A percentile compares a stretch with the other conserved stretches of the same genome.
Evolutionary conservation across 2,113 vertebrate genomes (phyloP).

Genomic region (Steatornis caripensis): DNA sequence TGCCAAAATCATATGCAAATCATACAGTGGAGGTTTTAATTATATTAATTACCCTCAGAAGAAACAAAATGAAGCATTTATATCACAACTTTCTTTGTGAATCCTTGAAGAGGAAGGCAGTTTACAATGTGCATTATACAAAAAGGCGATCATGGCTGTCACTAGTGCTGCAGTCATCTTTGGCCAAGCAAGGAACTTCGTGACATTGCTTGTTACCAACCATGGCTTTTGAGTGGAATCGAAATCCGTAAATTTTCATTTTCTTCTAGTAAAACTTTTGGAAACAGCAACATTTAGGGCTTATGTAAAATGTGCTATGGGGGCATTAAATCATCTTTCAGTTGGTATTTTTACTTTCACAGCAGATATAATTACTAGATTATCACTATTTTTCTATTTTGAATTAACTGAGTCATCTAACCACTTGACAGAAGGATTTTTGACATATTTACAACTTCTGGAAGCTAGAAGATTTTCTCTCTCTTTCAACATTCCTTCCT

Average conservation of each 20-base stretch:
- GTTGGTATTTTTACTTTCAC: not conserved
- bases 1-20: not conserved
- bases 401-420: not conserved
- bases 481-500: not conserved
- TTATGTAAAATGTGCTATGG: not conserved
- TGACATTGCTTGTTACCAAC: not conserved
- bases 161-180: not conserved
- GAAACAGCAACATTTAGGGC: not conserved
- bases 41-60: not conserved
- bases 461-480: not conserved
- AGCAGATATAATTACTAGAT: not conserved
- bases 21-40: not conserved
- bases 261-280: not conserved
- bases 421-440: not conserved
- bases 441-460: not conserved
- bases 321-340: not conserved
- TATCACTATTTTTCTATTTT: not conserved
- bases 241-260: rapidly evolving
- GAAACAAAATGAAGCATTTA: not conserved
- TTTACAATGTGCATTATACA: not conserved
- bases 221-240: not conserved
- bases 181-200: not conserved
- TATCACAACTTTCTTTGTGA: not conserved
- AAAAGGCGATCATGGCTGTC: rapidly evolving
- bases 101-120: not conserved